These are phyloP conservation scores for Pseudochaenichthys georgianus DNA, from an alignment of 2,797 vertebrate species.

Conservation along the genomic window DNA sequence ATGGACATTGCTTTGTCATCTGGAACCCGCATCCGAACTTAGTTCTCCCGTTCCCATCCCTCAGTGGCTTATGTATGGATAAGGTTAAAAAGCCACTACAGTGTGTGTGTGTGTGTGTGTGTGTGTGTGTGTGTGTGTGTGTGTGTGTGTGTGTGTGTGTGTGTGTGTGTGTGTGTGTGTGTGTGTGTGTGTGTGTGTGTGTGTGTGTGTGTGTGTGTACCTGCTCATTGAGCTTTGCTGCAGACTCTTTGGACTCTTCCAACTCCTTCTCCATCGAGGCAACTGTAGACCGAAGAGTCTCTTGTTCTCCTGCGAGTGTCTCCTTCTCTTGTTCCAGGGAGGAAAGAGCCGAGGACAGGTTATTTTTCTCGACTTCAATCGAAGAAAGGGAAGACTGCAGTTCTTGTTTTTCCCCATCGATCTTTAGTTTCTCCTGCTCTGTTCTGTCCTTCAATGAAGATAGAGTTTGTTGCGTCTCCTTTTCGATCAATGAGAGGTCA, in stretches of 20 bases:
- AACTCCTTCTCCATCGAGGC: constrained; percentile 81
- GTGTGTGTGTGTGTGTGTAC: constrained; percentile 76
- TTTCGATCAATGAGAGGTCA: constrained; percentile 33
- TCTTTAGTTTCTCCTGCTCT: constrained; percentile 51
- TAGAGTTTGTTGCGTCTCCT: constrained; percentile 59
- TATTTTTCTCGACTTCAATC: constrained; percentile 56
- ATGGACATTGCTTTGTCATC: too few relatives aligned
- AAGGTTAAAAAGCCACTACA: too few relatives aligned
- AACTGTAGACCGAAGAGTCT: constrained; percentile 42
- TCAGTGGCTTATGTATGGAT: too few relatives aligned
- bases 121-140: too few relatives aligned
- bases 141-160: too few relatives aligned
- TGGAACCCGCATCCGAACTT: too few relatives aligned
- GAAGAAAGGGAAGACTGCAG: constrained; percentile 50
- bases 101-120: too few relatives aligned
- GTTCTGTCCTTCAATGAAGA: constrained; percentile 28
- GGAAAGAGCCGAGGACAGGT: constrained; percentile 45
- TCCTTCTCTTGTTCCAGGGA: constrained; percentile 63
- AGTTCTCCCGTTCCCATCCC: too few relatives aligned
- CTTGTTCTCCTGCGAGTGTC: not conserved
- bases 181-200: constrained; percentile 33
- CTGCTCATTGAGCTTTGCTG: constrained; percentile 81
- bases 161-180: too few relatives aligned
- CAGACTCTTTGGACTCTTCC: constrained; percentile 70
- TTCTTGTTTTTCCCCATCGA: constrained; percentile 51